Evolutionary conservation across 2,888 invertebrate species (phyloP), one percentile per base, ranked within the genome.

Genomic region (Timandra comae): DNA sequence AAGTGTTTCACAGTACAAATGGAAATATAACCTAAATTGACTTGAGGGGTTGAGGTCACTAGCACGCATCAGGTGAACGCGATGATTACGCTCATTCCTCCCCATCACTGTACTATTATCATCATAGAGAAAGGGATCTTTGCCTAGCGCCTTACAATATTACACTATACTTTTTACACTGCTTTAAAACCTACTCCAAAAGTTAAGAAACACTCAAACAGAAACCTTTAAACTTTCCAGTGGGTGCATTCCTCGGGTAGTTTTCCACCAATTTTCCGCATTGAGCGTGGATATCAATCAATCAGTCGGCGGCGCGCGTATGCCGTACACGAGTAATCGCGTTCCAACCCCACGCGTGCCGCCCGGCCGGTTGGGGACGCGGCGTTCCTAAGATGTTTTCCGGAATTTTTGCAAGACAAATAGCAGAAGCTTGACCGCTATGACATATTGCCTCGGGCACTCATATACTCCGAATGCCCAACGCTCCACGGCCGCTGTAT

Each of bases 351-450:
- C 42, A 42, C 55, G 52, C 61, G 63, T 61, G 62, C 67, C 12
- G 32, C 13, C 7, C 24, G 33, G 32, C 9, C 23, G 3, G 2
- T 9, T n/a, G 10, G 9, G 63, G 63, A 52, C 57, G 56, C 58
- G 63, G 55, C 78, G 78, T 80, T 78, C 81, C 56, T 66, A 55
- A 64, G 64, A 74, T 69, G 73, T 63, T 67, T 56, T 52, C 65
- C 65, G 63, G 71, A 78, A 82, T 82, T 80, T 81, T 78, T 80
- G 79, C 80, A 76, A 81, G 82, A 82, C 79, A 75, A 76, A 81
- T 80, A 65, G 65, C 71, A 68, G 70, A 46, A 53, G 62, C 71
- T 78, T 73, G 80, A 75, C 76, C 75, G 61, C 73, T 57, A 78
- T 80, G 81, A 82, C 82, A 79, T 79, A 81, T 76, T 75, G 79